These are phyloP conservation scores for Hyposoter dolosus DNA, from an alignment of 2,888 invertebrate genomes.

Conservation along the genomic window DNA sequence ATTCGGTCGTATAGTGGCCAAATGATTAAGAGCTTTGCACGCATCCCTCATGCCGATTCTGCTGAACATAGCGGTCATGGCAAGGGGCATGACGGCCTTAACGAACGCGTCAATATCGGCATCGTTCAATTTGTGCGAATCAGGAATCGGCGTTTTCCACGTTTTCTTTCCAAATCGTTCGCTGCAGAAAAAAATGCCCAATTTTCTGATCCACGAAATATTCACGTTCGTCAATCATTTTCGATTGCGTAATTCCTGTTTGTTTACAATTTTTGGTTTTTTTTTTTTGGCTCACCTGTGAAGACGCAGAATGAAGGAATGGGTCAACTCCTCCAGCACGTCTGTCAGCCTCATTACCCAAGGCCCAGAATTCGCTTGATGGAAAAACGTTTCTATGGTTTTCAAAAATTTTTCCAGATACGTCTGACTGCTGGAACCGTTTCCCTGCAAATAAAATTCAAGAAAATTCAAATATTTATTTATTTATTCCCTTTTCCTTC, in stretches of 20 bases:
- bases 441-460: conserved; percentile 86
- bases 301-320: conserved; percentile 88
- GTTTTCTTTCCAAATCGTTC: conserved; percentile 88
- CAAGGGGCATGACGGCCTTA: conserved; percentile 90
- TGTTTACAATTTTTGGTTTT: background rate
- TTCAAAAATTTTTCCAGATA: conserved; percentile 93
- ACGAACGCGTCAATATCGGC: conserved; percentile 93
- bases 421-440: conserved; percentile 89
- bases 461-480: background rate
- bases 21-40: conserved; percentile 89
- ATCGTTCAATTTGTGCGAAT: conserved; percentile 90
- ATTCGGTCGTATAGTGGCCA: conserved; percentile 93
- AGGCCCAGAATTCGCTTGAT: conserved; percentile 94
- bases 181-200: conserved; percentile 80
- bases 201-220: background rate
- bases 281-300: conserved; percentile 81
- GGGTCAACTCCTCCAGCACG: conserved; percentile 89
- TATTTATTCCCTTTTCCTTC: background rate
- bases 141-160: conserved; percentile 91
- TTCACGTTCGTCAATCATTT: conserved; percentile 73
- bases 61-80: conserved; percentile 92
- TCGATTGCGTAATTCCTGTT: conserved; percentile 78
- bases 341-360: conserved; percentile 91
- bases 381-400: conserved; percentile 94
- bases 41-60: conserved; percentile 89